Evolutionary conservation across 2,797 vertebrate species (phyloP).

Genomic region (Threskiornis aethiopicus): DNA sequence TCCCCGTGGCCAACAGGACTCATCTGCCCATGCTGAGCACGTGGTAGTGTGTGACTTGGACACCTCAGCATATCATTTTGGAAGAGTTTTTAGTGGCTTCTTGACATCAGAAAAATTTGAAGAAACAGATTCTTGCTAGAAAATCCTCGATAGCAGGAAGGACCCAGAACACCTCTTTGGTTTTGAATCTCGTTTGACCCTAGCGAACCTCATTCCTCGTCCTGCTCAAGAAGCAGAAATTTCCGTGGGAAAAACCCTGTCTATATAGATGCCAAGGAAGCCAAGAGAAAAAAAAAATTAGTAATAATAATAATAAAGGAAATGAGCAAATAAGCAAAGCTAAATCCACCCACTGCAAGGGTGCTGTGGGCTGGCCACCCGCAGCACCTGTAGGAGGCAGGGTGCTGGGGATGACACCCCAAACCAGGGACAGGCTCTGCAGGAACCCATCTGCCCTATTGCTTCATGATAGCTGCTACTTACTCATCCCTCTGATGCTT

Average conservation of each 20-base stretch:
- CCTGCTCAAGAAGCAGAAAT: not conserved
- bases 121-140: not conserved
- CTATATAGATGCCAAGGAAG: not conserved
- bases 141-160: not conserved
- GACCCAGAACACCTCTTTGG: not conserved
- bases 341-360: not conserved
- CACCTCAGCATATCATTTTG: fast-evolving
- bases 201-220: not conserved
- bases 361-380: fast-evolving
- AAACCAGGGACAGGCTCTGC: fast-evolving
- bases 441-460: not conserved
- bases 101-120: not conserved
- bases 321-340: not conserved
- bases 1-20: fast-evolving
- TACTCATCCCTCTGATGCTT: not conserved
- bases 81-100: not conserved
- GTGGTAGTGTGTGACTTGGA: fast-evolving
- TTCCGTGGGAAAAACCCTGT: not conserved
- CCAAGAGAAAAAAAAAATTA: not conserved
- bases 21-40: too few species aligned
- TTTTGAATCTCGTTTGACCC: not conserved
- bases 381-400: not conserved
- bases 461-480: not conserved
- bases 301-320: not conserved
- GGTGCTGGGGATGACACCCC: not conserved